phyloP scores from a whole-genome alignment of 1,140 invertebrate genomes.

The Antheraea pernyi region DNA sequence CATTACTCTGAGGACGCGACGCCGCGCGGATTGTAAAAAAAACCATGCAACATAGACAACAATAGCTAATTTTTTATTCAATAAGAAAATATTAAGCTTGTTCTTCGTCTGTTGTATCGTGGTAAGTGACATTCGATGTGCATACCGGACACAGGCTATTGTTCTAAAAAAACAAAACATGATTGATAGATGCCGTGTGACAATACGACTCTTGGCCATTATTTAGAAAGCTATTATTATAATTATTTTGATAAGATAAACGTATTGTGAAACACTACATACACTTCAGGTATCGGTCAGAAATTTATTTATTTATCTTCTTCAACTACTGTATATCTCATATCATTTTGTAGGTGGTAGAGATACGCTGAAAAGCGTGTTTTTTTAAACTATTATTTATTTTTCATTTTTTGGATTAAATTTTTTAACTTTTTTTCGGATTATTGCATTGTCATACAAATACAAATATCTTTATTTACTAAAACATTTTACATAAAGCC shows the following conservation, averaged over 20 bases:
- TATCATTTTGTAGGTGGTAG: no score
- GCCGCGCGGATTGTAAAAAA: background rate
- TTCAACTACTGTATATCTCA: no score
- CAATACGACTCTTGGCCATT: constrained; percentile 8
- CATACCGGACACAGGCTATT: constrained; percentile 8
- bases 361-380: no score
- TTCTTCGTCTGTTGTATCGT: background rate
- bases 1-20: background rate
- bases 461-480: no score
- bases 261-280: background rate
- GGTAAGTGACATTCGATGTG: background rate
- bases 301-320: no score
- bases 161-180: constrained; percentile 18
- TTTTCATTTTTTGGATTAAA: no score
- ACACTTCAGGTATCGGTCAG: no score
- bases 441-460: no score
- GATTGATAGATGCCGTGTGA: constrained; percentile 17
- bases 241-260: background rate
- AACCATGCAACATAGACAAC: background rate
- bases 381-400: no score
- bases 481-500: no score
- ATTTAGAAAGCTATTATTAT: constrained; percentile 18
- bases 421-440: no score
- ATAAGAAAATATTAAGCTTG: background rate
- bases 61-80: background rate